Percentiles rank a stretch among this genome's conserved stretches.
phyloP scores from a whole-genome alignment of 30 jellyfish, hydroid and myxozoan genomes.

The Pelagia noctiluca region DNA sequence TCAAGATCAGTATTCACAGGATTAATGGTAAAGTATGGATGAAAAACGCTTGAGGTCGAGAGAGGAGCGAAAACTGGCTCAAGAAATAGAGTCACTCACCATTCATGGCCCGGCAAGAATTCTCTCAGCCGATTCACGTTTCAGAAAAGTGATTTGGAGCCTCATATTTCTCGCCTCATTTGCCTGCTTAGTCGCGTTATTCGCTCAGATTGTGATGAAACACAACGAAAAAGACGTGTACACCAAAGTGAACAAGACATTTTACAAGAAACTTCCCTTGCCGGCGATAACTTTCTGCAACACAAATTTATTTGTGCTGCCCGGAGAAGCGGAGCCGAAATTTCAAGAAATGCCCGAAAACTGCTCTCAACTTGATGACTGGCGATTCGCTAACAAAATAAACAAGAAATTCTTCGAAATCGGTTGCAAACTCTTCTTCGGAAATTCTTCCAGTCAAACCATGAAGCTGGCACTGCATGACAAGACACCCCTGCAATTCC shows the following conservation, averaged over 20 bases:
- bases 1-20: no score
- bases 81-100: constrained; percentile 38
- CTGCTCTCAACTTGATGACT: constrained; percentile 14
- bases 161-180: constrained; percentile 11
- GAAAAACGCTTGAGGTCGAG: no score
- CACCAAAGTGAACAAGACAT: neutral
- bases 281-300: constrained; percentile 66
- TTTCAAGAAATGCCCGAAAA: constrained; percentile 41
- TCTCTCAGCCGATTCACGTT: neutral
- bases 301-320: neutral
- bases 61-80: neutral
- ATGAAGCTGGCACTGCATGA: neutral
- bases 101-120: constrained; percentile 62
- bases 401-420: constrained; percentile 28
- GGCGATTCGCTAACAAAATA: constrained; percentile 14
- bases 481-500: neutral
- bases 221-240: constrained; percentile 8
- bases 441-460: neutral
- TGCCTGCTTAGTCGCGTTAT: neutral
- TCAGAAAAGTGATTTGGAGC: constrained; percentile 30
- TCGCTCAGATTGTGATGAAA: neutral
- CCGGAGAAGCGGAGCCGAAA: neutral
- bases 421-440: constrained; percentile 42
- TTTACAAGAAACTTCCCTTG: neutral
- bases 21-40: no score